phyloP scores from a whole-genome alignment of 2,888 invertebrate species.

The Drosophila subsilvestris region DNA sequence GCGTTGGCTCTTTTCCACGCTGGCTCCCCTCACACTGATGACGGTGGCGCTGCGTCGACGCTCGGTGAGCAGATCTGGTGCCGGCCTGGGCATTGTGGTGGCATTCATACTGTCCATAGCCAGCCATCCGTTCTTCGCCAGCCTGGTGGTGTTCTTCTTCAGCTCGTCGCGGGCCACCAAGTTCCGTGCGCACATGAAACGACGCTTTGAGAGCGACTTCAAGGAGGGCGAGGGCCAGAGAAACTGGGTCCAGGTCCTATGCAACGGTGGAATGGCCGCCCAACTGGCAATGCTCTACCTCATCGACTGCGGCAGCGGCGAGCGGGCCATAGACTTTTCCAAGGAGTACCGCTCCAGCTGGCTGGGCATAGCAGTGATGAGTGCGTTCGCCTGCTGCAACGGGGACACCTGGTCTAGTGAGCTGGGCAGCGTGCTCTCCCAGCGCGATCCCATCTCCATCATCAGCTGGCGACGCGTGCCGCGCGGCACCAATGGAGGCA shows the following conservation, averaged over 20 bases:
- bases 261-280: conserved; percentile 94
- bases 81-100: conserved; percentile 88
- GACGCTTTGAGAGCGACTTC: conserved; percentile 90
- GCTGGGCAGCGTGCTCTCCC: conserved; percentile 90
- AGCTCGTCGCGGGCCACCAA: conserved; percentile 93
- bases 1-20: conserved; percentile 83
- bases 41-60: conserved; percentile 88
- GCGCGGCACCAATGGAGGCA: conserved; percentile 94
- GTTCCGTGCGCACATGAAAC: conserved; percentile 88
- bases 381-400: conserved; percentile 91
- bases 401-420: conserved; percentile 97
- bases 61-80: conserved; percentile 89
- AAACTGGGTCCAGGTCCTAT: conserved; percentile 95
- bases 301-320: conserved; percentile 91
- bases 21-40: conserved; percentile 87
- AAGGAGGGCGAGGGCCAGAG: conserved; percentile 93
- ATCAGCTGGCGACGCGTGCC: conserved; percentile 91
- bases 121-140: conserved; percentile 90
- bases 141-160: conserved; percentile 91
- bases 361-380: conserved; percentile 91
- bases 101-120: conserved; percentile 91
- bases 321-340: conserved; percentile 91
- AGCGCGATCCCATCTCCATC: conserved; percentile 89
- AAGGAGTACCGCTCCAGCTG: conserved; percentile 91
- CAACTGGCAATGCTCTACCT: conserved; percentile 91